These are phyloP conservation scores for Drosophila melanica DNA, from an alignment of 1,140 invertebrate genomes.

Conservation along the genomic window DNA sequence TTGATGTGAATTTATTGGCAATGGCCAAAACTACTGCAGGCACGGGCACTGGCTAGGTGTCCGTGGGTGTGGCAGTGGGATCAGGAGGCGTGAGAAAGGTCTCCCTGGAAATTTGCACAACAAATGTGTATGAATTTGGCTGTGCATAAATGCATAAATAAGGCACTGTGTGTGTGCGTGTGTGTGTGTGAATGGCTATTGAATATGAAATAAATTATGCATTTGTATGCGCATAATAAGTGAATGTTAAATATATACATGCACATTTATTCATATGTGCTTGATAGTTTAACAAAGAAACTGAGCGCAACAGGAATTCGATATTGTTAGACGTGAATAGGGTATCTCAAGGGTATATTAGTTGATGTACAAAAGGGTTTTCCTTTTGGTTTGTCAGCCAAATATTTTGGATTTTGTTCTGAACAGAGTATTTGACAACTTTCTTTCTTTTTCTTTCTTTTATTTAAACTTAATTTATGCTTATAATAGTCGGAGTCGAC, in stretches of 20 bases:
- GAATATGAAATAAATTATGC: slow-evolving; percentile 59
- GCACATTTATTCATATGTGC: slow-evolving; percentile 1
- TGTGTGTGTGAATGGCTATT: slow-evolving; percentile 43
- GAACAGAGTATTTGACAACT: no score
- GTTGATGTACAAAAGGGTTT: no score
- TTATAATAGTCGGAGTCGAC: not conserved
- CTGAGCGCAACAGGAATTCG: slow-evolving; percentile 13
- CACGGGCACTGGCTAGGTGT: not conserved
- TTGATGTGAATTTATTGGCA: slow-evolving; percentile 83
- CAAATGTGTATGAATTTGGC: slow-evolving; percentile 79
- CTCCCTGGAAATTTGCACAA: slow-evolving; percentile 71
- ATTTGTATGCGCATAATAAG: slow-evolving; percentile 73
- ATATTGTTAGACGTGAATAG: slow-evolving; percentile 16
- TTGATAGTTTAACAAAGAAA: not conserved
- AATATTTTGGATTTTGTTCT: no score
- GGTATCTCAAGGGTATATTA: no score
- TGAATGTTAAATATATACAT: slow-evolving; percentile 38
- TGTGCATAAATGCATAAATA: slow-evolving; percentile 72
- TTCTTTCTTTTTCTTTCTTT: not conserved
- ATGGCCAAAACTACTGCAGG: slow-evolving; percentile 49
- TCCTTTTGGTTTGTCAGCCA: no score
- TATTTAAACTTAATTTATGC: slow-evolving; percentile 45
- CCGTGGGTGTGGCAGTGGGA: not conserved
- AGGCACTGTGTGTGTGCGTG: slow-evolving; percentile 24
- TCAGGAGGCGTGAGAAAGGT: slow-evolving; percentile 66